phyloP scores from a whole-genome alignment of 1,140 invertebrate species.

The Hycleus cichorii region DNA sequence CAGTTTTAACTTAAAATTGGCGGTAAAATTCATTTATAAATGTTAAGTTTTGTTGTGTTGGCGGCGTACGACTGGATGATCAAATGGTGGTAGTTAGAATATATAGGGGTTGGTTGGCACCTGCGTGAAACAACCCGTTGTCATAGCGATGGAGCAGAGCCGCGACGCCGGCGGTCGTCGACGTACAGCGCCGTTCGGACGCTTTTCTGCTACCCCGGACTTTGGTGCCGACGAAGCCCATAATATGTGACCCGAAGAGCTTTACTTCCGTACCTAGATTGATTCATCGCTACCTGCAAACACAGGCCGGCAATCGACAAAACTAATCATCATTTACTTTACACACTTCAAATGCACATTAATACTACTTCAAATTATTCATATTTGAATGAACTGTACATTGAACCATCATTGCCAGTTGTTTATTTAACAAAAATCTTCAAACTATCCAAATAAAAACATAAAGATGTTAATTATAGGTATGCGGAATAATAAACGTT shows the following conservation, averaged over 20 bases:
- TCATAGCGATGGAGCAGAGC: conserved; percentile 23
- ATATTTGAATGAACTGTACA: no score
- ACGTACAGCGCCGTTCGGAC: conserved; percentile 9
- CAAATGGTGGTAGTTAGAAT: conserved; percentile 9
- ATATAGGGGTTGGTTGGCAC: conserved; percentile 28
- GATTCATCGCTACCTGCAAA: conserved; percentile 13
- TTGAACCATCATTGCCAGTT: no score
- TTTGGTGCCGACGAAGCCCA: conserved; percentile 6
- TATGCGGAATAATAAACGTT: no score
- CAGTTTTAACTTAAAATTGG: conserved; percentile 3
- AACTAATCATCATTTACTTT: conserved; percentile 4
- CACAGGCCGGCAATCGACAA: not conserved
- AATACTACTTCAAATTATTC: not conserved
- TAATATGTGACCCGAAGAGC: conserved; percentile 4
- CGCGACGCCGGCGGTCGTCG: conserved; percentile 19
- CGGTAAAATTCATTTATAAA: conserved; percentile 6
- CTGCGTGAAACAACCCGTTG: conserved; percentile 26
- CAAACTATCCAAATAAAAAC: no score
- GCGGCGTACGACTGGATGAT: conserved; percentile 21
- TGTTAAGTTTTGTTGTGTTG: not conserved
- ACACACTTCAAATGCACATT: not conserved
- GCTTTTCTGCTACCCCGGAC: conserved; percentile 7
- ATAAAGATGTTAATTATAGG: no score
- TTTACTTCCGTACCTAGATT: conserved; percentile 5
- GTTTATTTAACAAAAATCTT: no score